Percentiles rank a stretch among this genome's conserved stretches.
These are phyloP conservation scores for Elephas maximus DNA, from an alignment of 2,113 vertebrate genomes.

Conservation along the genomic window DNA sequence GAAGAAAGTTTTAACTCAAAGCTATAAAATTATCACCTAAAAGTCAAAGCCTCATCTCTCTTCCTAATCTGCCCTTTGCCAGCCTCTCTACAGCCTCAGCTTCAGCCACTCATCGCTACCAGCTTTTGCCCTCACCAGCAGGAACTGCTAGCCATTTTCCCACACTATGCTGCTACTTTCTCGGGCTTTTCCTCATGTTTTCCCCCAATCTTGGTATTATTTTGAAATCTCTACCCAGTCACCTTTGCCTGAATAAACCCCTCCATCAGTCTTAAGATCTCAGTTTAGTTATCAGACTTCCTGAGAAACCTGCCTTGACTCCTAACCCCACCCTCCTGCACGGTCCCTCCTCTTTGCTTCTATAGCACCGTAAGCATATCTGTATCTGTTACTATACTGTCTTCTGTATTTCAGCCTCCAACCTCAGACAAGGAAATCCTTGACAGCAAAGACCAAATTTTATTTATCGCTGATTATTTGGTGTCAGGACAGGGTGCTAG, in stretches of 20 bases:
- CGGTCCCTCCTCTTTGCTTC: rapidly evolving
- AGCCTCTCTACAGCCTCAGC: background rate
- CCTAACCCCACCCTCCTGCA: background rate
- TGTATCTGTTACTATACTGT: rapidly evolving
- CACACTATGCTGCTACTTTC: rapidly evolving
- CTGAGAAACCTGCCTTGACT: background rate
- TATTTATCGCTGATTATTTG: background rate
- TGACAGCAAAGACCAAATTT: background rate
- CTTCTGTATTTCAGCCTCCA: background rate
- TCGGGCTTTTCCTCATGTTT: background rate
- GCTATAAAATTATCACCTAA: background rate
- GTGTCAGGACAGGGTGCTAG: background rate
- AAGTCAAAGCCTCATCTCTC: background rate
- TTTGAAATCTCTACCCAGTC: background rate
- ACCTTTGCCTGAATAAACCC: background rate
- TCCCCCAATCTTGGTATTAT: background rate
- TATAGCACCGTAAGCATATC: rapidly evolving
- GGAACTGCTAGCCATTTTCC: background rate
- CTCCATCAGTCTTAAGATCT: background rate
- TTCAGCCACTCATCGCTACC: rapidly evolving
- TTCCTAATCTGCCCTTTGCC: background rate
- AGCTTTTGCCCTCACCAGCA: rapidly evolving
- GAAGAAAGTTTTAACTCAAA: background rate
- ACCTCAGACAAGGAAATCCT: background rate
- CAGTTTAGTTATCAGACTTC: background rate